A percentile compares a stretch with the other conserved stretches of the same genome.
phyloP scores from a whole-genome alignment of 2,113 vertebrate species.

The Chionis minor region DNA sequence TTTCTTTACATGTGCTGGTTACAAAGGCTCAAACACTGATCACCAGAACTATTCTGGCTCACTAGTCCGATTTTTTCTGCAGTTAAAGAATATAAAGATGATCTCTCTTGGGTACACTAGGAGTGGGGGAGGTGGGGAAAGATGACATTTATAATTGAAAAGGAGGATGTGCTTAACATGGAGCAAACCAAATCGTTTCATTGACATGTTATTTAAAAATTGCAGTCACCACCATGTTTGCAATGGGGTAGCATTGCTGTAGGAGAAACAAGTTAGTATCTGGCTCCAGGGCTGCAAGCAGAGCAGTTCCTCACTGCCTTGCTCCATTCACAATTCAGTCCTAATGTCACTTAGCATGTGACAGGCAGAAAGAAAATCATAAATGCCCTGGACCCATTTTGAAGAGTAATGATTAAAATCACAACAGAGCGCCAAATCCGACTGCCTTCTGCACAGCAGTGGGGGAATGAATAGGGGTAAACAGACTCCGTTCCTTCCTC shows the following conservation, averaged over 20 bases:
- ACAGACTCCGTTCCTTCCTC: background rate
- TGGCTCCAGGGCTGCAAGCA: background rate
- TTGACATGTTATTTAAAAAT: background rate
- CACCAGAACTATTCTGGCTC: background rate
- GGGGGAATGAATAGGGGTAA: background rate
- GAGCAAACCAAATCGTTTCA: background rate
- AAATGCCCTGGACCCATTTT: background rate
- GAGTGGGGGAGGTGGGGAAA: rapidly evolving
- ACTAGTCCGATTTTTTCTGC: background rate
- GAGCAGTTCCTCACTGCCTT: background rate
- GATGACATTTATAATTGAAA: background rate
- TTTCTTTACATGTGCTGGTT: background rate
- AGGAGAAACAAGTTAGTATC: background rate
- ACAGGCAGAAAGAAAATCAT: background rate
- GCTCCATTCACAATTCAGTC: background rate
- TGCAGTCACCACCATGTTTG: background rate
- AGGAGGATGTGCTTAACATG: background rate
- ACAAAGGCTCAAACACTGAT: background rate
- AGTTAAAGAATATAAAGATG: background rate
- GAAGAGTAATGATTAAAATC: background rate
- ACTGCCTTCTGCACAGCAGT: background rate
- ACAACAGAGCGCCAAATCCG: background rate
- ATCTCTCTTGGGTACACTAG: background rate
- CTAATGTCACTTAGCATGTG: background rate
- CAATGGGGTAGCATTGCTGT: background rate